Conservation (phyloP, 2,797 vertebrate species). For the Takifugu ocellatus region DNA sequence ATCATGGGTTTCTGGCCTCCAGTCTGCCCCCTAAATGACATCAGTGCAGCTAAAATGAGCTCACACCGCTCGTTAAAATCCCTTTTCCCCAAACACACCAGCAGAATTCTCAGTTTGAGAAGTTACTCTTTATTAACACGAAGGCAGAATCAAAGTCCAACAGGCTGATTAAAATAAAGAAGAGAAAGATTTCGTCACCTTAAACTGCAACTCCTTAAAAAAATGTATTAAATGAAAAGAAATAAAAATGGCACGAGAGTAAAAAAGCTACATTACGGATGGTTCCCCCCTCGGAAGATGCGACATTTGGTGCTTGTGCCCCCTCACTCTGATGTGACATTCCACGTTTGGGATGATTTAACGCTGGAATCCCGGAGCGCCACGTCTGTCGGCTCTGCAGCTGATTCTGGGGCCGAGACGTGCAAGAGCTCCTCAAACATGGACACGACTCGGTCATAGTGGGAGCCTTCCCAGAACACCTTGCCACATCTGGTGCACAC, state of each 20-base stretch:
- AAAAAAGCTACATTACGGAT: neutral
- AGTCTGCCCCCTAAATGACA: too few relatives aligned
- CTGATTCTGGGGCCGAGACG: slow-evolving; percentile 4
- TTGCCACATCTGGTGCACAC: slow-evolving; percentile 85
- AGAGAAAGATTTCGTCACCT: neutral
- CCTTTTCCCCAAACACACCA: neutral
- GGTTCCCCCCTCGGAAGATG: neutral
- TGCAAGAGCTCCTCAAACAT: slow-evolving; percentile 79
- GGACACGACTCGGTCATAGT: slow-evolving; percentile 72
- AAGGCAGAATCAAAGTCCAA: neutral
- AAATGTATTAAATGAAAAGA: neutral
- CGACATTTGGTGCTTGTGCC: too few relatives aligned
- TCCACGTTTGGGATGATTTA: too few relatives aligned
- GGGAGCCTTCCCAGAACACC: slow-evolving; percentile 91
- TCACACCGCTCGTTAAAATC: neutral
- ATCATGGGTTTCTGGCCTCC: neutral
- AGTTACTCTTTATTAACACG: neutral
- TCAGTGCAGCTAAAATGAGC: neutral
- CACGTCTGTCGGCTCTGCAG: slow-evolving; percentile 10
- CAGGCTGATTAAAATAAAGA: neutral
- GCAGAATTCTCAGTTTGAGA: neutral
- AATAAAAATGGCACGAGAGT: neutral
- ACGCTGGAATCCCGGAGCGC: neutral
- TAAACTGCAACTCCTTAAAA: neutral
- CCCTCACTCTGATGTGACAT: too few relatives aligned